Evolutionary conservation across 2,113 vertebrate species (phyloP).

Genomic region (Myrmecobius fasciatus): DNA sequence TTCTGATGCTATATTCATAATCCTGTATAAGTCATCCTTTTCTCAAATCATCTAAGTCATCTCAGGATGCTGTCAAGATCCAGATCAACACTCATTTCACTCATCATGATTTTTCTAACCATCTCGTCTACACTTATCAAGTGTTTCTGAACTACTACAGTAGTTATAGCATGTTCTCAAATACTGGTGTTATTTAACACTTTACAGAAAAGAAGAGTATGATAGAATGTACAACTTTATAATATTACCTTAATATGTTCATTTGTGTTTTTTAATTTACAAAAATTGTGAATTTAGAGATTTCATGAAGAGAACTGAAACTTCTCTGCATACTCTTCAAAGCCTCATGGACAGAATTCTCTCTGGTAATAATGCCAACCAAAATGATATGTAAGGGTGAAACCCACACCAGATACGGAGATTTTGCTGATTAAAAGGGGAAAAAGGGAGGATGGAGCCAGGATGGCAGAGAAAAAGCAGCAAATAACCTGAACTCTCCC

Average conservation of each 20-base stretch:
- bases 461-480: not conserved
- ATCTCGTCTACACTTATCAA: not conserved
- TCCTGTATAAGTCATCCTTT: not conserved
- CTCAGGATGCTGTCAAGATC: not conserved
- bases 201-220: not conserved
- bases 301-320: conserved; percentile 15
- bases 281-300: not conserved
- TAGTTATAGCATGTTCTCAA: not conserved
- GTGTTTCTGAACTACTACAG: not conserved
- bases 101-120: not conserved
- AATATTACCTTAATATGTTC: not conserved
- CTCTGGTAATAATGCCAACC: not conserved
- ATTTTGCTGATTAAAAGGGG: conserved; percentile 10
- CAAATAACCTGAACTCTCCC: too few species aligned
- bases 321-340: conserved; percentile 9
- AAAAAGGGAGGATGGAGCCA: not conserved
- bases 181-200: not conserved
- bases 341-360: conserved; percentile 3
- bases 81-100: not conserved
- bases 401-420: not conserved
- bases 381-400: not conserved
- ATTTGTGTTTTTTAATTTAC: conserved; percentile 1
- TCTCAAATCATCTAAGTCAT: not conserved
- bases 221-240: not conserved
- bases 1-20: not conserved